These are phyloP conservation scores for Isurus oxyrinchus DNA, from an alignment of 2,113 vertebrate genomes.

Conservation along the genomic window DNA sequence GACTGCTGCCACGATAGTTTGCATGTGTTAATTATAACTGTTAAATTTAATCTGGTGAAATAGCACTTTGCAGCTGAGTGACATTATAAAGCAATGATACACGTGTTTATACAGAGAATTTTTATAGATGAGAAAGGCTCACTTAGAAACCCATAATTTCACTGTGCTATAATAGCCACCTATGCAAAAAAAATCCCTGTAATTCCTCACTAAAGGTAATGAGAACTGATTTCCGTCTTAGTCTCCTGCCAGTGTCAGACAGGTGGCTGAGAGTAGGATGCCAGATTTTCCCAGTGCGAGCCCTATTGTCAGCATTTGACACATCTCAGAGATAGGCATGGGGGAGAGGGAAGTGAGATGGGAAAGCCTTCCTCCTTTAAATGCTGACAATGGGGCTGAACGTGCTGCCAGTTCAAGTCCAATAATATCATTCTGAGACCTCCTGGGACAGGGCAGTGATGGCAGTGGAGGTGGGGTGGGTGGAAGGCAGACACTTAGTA, in stretches of 20 bases:
- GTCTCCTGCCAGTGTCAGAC: neutral
- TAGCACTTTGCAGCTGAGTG: neutral
- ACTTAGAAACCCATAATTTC: neutral
- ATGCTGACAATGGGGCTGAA: neutral
- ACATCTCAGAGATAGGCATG: neutral
- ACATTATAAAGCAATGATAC: neutral
- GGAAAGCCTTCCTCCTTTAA: neutral
- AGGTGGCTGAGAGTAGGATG: neutral
- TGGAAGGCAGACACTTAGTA: neutral
- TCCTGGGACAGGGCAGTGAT: no score
- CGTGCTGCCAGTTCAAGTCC: neutral
- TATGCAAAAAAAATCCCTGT: neutral
- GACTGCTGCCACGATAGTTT: neutral
- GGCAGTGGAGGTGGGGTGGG: neutral
- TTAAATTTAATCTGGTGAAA: constrained; percentile 7
- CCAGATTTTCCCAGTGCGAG: neutral
- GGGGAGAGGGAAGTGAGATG: neutral
- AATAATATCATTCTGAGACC: no score
- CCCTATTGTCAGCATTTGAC: neutral
- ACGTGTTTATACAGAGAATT: neutral
- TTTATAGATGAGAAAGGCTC: neutral
- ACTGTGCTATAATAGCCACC: neutral
- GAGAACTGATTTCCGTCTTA: neutral
- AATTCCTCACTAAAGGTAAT: neutral
- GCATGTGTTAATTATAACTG: constrained; percentile 10